phyloP scores from a whole-genome alignment of 2,113 vertebrate species.

The Hippotragus niger region DNA sequence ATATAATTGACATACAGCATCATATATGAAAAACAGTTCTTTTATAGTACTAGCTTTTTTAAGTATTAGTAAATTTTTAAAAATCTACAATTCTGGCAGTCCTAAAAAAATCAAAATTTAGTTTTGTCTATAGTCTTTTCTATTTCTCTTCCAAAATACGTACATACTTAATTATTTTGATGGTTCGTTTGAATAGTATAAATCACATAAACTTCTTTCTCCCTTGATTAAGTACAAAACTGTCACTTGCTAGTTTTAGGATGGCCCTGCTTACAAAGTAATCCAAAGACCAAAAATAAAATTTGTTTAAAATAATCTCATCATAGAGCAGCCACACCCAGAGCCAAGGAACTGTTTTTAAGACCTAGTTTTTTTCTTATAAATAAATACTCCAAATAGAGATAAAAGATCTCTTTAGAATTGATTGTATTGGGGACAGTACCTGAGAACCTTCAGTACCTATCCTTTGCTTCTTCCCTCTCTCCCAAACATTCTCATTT shows the following conservation, averaged over 20 bases:
- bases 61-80: not conserved
- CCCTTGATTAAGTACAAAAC: not conserved
- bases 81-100: not conserved
- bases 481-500: not conserved
- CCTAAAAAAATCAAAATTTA: not conserved
- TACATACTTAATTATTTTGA: conserved; percentile 16
- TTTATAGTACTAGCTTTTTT: not conserved
- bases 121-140: not conserved
- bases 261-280: conserved; percentile 25
- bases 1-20: not conserved
- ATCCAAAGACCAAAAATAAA: conserved; percentile 50
- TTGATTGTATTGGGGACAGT: conserved; percentile 4
- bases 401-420: conserved; percentile 31
- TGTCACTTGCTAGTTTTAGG: conserved; percentile 32
- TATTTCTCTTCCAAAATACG: not conserved
- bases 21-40: not conserved
- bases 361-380: not conserved
- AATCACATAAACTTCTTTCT: not conserved
- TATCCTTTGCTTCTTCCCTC: not conserved
- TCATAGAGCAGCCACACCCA: not conserved
- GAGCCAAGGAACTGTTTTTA: conserved; percentile 38
- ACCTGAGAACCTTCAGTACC: not conserved
- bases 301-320: conserved; percentile 49
- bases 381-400: conserved; percentile 15
- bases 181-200: conserved; percentile 5